These are phyloP conservation scores for Onychomys leucogaster DNA, from an alignment of 2,797 vertebrate species.

Conservation along the genomic window DNA sequence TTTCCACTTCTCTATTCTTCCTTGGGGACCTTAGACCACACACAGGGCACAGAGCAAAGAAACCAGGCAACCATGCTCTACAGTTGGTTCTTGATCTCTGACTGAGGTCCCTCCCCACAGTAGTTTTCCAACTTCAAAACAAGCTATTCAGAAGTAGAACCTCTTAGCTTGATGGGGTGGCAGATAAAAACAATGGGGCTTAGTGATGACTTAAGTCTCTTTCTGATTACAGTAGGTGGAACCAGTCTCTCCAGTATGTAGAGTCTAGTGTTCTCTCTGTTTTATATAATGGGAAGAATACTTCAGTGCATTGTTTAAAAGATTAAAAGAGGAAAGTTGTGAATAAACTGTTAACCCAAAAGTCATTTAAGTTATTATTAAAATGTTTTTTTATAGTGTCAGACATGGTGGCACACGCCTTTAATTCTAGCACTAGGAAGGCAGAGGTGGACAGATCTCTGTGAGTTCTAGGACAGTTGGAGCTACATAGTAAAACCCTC, in stretches of 20 bases:
- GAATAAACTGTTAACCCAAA: conserved; percentile 21
- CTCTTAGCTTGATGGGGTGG: background rate
- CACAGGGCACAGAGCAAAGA: background rate
- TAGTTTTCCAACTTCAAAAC: background rate
- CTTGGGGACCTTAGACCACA: background rate
- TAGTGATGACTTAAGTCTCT: background rate
- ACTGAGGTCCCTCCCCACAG: background rate
- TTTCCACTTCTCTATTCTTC: background rate
- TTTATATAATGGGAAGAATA: background rate
- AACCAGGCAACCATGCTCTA: background rate
- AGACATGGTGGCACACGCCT: background rate
- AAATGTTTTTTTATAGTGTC: background rate
- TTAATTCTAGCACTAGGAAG: background rate
- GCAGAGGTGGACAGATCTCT: background rate
- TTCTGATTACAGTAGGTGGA: background rate
- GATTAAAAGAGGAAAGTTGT: background rate
- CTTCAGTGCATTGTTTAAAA: background rate
- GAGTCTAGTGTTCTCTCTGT: conserved; percentile 11
- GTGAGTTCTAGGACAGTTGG: background rate
- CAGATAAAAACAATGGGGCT: background rate
- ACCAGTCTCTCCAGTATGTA: background rate
- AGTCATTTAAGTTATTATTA: background rate
- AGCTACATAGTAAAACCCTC: background rate
- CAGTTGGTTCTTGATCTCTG: background rate
- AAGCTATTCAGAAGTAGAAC: background rate